Evolutionary conservation across 2,113 vertebrate species (phyloP).

Genomic region (Donacobius atricapilla): DNA sequence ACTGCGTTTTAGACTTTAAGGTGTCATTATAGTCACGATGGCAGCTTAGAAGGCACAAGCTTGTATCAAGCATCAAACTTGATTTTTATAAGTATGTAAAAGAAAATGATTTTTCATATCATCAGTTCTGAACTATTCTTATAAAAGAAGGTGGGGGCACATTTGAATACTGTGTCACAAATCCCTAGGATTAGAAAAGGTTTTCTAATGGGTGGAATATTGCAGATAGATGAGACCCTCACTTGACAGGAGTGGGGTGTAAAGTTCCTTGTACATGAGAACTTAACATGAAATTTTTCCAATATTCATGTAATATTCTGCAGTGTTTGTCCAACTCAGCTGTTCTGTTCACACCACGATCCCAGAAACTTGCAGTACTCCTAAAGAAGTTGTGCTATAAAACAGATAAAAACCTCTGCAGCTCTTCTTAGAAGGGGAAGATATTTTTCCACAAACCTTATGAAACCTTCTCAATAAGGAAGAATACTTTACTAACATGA

Average conservation of each 20-base stretch:
- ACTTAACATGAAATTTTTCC: background rate
- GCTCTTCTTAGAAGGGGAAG: background rate
- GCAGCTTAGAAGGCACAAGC: background rate
- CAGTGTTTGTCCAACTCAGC: background rate
- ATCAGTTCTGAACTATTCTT: background rate
- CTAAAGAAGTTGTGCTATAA: background rate
- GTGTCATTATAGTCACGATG: fast-evolving
- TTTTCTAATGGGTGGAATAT: background rate
- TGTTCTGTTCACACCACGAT: background rate
- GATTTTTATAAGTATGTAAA: background rate
- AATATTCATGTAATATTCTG: background rate
- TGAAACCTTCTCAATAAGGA: background rate
- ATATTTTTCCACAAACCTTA: background rate
- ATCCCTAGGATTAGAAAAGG: background rate
- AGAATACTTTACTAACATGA: background rate
- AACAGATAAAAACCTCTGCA: background rate
- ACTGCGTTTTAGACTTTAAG: background rate
- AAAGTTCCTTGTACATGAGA: background rate
- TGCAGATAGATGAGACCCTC: background rate
- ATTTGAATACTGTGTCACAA: background rate
- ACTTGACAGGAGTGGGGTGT: background rate
- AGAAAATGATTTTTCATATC: background rate
- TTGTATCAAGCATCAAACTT: background rate
- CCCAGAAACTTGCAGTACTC: background rate
- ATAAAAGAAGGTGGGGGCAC: background rate